A percentile compares a stretch with the other conserved stretches of the same genome.
Conservation (phyloP, 2,113 vertebrate species). For the Pseudopodoces humilis region DNA sequence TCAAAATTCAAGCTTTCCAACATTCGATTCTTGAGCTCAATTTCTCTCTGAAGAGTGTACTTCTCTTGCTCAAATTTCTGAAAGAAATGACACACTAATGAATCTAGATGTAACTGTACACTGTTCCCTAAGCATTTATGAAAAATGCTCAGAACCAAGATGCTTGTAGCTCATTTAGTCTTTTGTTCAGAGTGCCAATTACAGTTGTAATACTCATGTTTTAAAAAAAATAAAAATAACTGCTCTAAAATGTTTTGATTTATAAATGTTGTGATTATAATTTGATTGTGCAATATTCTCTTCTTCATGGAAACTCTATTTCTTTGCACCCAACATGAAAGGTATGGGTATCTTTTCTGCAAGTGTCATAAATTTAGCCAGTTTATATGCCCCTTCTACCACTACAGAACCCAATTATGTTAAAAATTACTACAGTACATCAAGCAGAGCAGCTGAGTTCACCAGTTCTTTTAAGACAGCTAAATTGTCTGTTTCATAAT, state of each 20-base stretch:
- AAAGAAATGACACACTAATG: slow-evolving; percentile 27
- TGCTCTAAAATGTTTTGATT: not conserved
- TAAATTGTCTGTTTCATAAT: not conserved
- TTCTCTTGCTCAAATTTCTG: slow-evolving; percentile 87
- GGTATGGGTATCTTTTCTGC: not conserved
- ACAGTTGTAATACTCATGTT: not conserved
- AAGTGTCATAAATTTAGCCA: not conserved
- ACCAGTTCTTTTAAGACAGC: not conserved
- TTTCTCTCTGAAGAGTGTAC: slow-evolving; percentile 88
- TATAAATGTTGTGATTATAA: not conserved
- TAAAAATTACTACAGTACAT: not conserved
- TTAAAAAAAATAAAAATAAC: not conserved
- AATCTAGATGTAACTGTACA: not conserved
- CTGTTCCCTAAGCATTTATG: not conserved
- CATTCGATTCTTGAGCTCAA: slow-evolving; percentile 87
- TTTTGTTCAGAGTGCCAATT: not conserved
- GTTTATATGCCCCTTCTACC: not conserved
- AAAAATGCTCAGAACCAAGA: not conserved
- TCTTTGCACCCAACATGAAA: not conserved
- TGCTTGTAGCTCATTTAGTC: not conserved
- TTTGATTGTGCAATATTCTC: not conserved
- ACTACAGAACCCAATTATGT: fast-evolving
- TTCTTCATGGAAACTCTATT: not conserved
- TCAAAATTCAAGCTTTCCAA: slow-evolving; percentile 87
- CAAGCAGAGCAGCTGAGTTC: not conserved